A percentile compares a stretch with the other conserved stretches of the same genome.
phyloP scores from a whole-genome alignment of 2,113 vertebrate genomes.

The Solea solea region DNA sequence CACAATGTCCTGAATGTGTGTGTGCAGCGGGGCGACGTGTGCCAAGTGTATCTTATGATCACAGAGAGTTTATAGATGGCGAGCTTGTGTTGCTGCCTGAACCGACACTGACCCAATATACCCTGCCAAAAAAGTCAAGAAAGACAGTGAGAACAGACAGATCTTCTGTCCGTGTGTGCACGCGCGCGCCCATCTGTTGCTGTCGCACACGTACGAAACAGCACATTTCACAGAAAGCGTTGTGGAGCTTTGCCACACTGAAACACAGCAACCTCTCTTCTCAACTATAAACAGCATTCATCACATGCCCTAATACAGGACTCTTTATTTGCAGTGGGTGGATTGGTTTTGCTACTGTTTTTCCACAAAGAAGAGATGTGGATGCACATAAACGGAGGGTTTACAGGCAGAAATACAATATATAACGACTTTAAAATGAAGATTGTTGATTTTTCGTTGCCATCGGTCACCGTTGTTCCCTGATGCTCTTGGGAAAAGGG shows the following conservation, averaged over 20 bases:
- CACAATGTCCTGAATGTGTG: constrained; percentile 33
- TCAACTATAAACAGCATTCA: constrained; percentile 14
- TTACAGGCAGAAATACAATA: no score
- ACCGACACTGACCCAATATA: constrained; percentile 24
- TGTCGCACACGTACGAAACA: constrained; percentile 6
- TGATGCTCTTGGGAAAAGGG: no score
- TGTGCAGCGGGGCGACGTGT: constrained; percentile 5
- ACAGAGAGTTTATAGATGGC: constrained; percentile 59
- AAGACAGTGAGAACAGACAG: constrained; percentile 37
- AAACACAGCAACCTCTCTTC: background rate
- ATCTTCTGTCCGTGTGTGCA: constrained; percentile 1
- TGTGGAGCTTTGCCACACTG: background rate
- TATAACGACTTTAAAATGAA: no score
- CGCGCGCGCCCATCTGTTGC: constrained; percentile 2
- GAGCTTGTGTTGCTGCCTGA: constrained; percentile 47
- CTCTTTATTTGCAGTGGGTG: background rate
- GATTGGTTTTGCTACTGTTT: background rate
- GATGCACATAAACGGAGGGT: background rate
- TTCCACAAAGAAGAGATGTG: background rate
- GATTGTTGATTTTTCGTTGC: no score
- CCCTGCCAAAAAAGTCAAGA: constrained; percentile 35
- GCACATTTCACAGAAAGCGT: background rate
- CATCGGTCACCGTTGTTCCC: no score
- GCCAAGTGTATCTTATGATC: constrained; percentile 66
- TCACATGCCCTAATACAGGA: background rate